phyloP scores from a whole-genome alignment of 1,140 invertebrate genomes.

The Saccostrea cuccullata region DNA sequence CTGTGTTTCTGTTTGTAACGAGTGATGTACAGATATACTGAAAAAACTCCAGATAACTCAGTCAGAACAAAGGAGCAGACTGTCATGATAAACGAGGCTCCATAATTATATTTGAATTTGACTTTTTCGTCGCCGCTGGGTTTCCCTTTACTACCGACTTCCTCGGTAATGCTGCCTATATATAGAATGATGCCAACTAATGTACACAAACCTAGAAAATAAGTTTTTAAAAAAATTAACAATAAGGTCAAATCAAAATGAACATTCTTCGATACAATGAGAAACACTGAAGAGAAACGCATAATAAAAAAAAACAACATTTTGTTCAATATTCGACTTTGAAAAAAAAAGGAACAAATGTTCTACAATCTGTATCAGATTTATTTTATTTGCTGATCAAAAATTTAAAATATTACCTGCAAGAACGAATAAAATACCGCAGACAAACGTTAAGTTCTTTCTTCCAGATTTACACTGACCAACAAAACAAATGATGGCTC shows the following conservation, averaged over 20 bases:
- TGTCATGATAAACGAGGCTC: conserved; percentile 77
- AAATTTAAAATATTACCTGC: conserved; percentile 63
- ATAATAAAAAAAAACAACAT: too few relatives aligned
- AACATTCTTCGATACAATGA: too few relatives aligned
- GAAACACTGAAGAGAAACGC: too few relatives aligned
- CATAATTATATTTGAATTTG: conserved; percentile 75
- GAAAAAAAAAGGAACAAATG: too few relatives aligned
- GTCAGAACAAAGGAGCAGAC: conserved; percentile 76
- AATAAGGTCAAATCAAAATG: too few relatives aligned
- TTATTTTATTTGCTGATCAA: too few relatives aligned
- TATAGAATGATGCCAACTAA: conserved; percentile 77
- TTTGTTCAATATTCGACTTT: too few relatives aligned
- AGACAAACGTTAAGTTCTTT: conserved; percentile 74
- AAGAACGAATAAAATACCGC: conserved; percentile 74
- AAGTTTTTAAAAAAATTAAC: too few relatives aligned
- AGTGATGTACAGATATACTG: conserved; percentile 78
- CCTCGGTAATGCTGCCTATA: conserved; percentile 77
- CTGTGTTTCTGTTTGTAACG: conserved; percentile 75
- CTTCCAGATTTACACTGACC: conserved; percentile 72
- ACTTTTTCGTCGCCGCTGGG: conserved; percentile 68
- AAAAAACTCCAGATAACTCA: conserved; percentile 77
- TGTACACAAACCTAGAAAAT: conserved; percentile 72
- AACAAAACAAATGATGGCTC: conserved; percentile 73
- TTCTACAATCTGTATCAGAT: too few relatives aligned
- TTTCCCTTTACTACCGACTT: conserved; percentile 76